These are phyloP conservation scores for Camelus bactrianus DNA, from an alignment of 2,113 vertebrate genomes.

Conservation along the genomic window DNA sequence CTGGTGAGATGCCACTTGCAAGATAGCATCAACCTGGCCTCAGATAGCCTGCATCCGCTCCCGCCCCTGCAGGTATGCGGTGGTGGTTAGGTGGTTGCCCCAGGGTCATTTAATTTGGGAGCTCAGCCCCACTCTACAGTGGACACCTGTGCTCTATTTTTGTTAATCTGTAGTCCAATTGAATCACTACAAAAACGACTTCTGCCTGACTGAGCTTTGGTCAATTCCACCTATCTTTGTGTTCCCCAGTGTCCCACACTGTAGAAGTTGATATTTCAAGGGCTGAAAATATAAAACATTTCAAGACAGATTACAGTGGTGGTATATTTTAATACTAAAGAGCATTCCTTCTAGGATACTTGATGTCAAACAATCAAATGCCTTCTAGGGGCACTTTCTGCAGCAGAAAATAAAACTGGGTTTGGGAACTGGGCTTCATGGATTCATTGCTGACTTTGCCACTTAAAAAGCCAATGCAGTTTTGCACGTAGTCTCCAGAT, in stretches of 20 bases:
- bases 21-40: rapidly evolving
- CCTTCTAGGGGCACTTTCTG: neutral
- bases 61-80: too few species aligned
- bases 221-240: neutral
- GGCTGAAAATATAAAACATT: neutral
- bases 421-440: neutral
- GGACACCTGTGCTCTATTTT: neutral
- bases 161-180: neutral
- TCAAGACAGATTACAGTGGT: neutral
- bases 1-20: neutral
- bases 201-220: neutral
- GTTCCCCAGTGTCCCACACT: neutral
- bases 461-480: neutral
- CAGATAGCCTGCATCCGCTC: neutral
- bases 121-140: neutral
- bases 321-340: neutral
- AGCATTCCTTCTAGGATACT: neutral
- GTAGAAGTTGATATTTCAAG: neutral
- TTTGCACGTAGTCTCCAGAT: neutral
- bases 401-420: neutral
- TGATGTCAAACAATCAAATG: neutral
- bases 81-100: neutral
- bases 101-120: neutral
- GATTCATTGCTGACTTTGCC: neutral
- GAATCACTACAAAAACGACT: neutral